Base-by-base conservation (phyloP, 2,113 vertebrate genomes). In the Procavia capensis region DNA sequence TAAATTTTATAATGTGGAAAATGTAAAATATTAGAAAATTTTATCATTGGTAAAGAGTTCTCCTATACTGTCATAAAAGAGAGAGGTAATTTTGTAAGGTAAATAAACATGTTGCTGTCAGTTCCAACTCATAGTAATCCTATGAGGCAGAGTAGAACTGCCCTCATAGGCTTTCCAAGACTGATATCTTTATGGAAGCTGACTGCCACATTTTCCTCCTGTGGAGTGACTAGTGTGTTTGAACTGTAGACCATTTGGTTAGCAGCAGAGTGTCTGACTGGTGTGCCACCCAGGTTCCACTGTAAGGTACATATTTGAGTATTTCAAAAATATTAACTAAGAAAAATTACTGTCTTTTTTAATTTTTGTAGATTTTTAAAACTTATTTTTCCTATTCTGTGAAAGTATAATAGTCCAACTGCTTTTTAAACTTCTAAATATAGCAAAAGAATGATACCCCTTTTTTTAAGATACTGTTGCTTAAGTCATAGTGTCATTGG, bases 391-490 rank as follows among this genome's bases (percentile, higher is more conserved):
- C 19, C 24, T 85, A 2, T 41, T 88, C 68, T 50, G 36, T 81
- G 11, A 76, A 80, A 90, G 14, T 64, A 1, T 45, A 94, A 75
- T 79, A 74, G 27, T 82, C 22, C 16, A 90, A 14, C 27, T 93
- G 29, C 72, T 90, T 75, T 50, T 82, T 86, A 85, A 85, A 75
- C 27, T 85, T 84, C 66, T 68, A 74, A 96, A 66, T 86, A 39
- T 93, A 88, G 25, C 45, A 75, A 24, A 91, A 90, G 17, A 92
- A 93, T 85, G 66, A 84, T 90, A 83, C 81, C 94, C 17, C 24
- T 72, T 85, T 82, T 82, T 78, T 54, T 41, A 54, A 94, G 84
- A 72, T 76, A 57, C 5, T 88, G 4, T 72, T 83, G 6, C 29
- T 25, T 95, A 80, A 74, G 83, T 94, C 57, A 70, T 85, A 88